A percentile compares a stretch with the other conserved stretches of the same genome.
These are phyloP conservation scores for Drosophila micromelanica DNA, from an alignment of 1,140 invertebrate species.

Conservation along the genomic window DNA sequence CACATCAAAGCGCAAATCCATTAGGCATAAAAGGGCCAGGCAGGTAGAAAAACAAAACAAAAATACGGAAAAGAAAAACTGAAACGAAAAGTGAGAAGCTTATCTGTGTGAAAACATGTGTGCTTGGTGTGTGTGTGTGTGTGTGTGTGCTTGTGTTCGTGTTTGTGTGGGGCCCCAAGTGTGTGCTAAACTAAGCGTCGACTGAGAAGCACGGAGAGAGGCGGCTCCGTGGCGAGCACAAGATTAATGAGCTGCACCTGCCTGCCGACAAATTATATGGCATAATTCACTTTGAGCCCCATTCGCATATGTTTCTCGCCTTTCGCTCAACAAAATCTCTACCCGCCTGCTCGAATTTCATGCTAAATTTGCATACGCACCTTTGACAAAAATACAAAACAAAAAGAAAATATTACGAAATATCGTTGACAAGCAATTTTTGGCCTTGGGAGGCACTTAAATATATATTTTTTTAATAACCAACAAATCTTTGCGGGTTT, in stretches of 20 bases:
- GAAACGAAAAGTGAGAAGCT: conserved; percentile 36
- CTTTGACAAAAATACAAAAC: not conserved
- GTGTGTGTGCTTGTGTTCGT: not conserved
- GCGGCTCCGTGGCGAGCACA: conserved; percentile 56
- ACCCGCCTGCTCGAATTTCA: not conserved
- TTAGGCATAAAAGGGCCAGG: conserved; percentile 63
- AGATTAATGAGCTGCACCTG: conserved; percentile 81
- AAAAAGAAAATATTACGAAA: not conserved
- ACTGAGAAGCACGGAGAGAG: conserved; percentile 33
- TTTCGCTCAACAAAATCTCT: not conserved
- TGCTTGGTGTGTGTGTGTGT: not conserved
- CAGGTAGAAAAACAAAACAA: conserved; percentile 47
- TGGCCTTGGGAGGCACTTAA: too few relatives aligned
- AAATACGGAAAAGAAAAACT: conserved; percentile 8
- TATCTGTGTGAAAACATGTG: conserved; percentile 21
- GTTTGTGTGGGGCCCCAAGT: conserved; percentile 31
- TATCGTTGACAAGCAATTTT: not conserved
- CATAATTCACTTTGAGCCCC: conserved; percentile 77
- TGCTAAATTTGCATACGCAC: not conserved
- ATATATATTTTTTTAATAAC: too few relatives aligned
- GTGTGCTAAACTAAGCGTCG: conserved; percentile 54
- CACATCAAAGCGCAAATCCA: conserved; percentile 82
- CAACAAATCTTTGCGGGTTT: not conserved
- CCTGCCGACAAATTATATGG: conserved; percentile 75
- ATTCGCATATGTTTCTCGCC: conserved; percentile 44